Evolutionary conservation across 2,888 invertebrate species (phyloP), one percentile per base, ranked within the genome.

Genomic region (Drosophila melanosoma): DNA sequence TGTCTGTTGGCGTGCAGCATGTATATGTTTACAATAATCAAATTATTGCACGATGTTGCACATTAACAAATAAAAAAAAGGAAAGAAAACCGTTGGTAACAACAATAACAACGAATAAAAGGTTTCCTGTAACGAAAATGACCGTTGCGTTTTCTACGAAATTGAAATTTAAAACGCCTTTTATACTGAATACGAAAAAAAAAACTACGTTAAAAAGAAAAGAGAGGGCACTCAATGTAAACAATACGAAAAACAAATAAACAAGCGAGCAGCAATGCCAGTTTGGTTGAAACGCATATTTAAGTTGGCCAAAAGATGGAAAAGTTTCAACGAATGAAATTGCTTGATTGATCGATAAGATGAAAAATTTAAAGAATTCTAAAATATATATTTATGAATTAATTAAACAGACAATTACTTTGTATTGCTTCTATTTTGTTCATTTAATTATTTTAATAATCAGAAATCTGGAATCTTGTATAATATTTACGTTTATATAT

Each of bases 41-140:
- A 82, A 83, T 85, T 88, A 88, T 85, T 88, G 84, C 86, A 83
- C 72, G 68, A 71, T 81, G 81, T 79, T 88, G 84, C 88, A 84
- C 83, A 84, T 84, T 85, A 82, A 77, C 75, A 87, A 82, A 69
- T 29, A 29, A 54, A 66, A 59, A 59, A 26, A 26, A 23, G 48
- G 15, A 62, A 38, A 26, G 54, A 59, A 61, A 62, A 51, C 42
- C 45, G 54, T 53, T 59, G 36, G 54, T 36, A 29, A 59, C 59
- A 48, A 20, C 20, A 29, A 38, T 10, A 15, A 35, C 23, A 15
- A 35, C 23, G 45, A 23, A 23, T 45, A 35, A 76, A 62, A 40
- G 60, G 60, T 63, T 69, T 48, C 29, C 12, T 58, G 52, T 67
- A 64, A 61, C 32, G 56, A 20, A 54, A 75, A 54, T 49, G 35